Evolutionary conservation across 2,797 vertebrate genomes (phyloP), one percentile per base, ranked within the genome.

Genomic region (Premnoplex brunnescens): DNA sequence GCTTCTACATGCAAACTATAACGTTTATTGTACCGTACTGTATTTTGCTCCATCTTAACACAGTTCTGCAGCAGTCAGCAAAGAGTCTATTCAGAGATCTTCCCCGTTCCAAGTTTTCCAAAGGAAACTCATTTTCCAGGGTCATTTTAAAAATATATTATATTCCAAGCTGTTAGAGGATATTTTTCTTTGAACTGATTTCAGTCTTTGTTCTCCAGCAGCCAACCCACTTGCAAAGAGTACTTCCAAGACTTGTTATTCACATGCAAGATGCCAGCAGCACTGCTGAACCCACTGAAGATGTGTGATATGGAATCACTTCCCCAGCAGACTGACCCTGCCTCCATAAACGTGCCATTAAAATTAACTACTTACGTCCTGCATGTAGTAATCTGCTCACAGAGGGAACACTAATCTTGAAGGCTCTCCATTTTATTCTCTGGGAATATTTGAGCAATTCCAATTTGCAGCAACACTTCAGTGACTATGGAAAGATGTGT

Each of bases 121-220:
- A 93, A 95, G 84, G 74, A 93, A 95, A 96, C 94, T 79, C 5
- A 17, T 89, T 96, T 95, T 94, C 88, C 94, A 93, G 80, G 63
- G 59, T 84, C 1, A 39, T 73, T 95, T 67, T 0, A 84, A 86
- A 93, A 83, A 89, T 66, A 51, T 28, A 51, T 85, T 92, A 18
- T 87, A 88, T 86, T 93, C 60, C 78, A 87, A 89, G 74, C 63
- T 89, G 62, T 60, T 85, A 85, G 52, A 12, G 1, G 56, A 67
- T 43, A 52, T 88, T 90, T 89, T 72, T 55, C 64, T 93, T 89
- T 75, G 76, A 94, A 85, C 79, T 27, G 11, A 41, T 88, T 93
- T 90, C 67, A 84, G 24, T 54, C 80, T 93, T 86, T 88, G 76
- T 74, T 93, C 83, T 94, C 78, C 67, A 91, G 83, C 66, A 93